These are phyloP conservation scores for Mesaphorura yosii DNA, from an alignment of 1,140 invertebrate species.

Conservation along the genomic window DNA sequence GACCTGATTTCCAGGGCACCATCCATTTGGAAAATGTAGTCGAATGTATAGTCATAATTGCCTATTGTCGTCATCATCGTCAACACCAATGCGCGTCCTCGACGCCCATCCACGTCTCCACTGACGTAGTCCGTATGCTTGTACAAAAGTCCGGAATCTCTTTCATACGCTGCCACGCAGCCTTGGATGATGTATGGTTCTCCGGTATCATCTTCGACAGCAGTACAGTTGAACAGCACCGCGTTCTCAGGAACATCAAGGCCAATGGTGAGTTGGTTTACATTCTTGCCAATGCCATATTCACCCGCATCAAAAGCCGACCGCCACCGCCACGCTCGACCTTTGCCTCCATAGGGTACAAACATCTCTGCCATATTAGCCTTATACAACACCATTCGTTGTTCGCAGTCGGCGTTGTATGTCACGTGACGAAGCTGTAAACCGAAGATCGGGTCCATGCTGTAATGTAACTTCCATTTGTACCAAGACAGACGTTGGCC, in stretches of 20 bases:
- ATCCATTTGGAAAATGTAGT: conserved; percentile 20
- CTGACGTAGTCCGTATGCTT: conserved; percentile 10
- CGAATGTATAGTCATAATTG: conserved; percentile 21
- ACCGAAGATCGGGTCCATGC: background rate
- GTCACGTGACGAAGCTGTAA: background rate
- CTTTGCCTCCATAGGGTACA: background rate
- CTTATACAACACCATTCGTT: background rate
- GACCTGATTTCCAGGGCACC: background rate
- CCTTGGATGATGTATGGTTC: background rate
- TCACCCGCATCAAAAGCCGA: background rate
- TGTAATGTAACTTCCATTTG: conserved; percentile 1
- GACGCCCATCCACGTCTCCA: background rate
- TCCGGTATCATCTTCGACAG: background rate
- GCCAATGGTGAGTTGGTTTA: background rate
- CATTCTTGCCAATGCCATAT: background rate
- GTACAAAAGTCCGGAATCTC: conserved; percentile 15
- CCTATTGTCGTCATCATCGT: conserved; percentile 10
- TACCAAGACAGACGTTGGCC: conserved; percentile 2
- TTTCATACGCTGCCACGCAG: conserved; percentile 9
- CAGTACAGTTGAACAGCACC: background rate
- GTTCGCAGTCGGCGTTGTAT: background rate
- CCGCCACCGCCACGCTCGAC: background rate
- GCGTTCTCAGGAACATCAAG: background rate
- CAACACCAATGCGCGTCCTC: conserved; percentile 4
- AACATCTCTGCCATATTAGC: background rate